phyloP scores from a whole-genome alignment of 2,888 invertebrate species.

The Ennomos erosarius region DNA sequence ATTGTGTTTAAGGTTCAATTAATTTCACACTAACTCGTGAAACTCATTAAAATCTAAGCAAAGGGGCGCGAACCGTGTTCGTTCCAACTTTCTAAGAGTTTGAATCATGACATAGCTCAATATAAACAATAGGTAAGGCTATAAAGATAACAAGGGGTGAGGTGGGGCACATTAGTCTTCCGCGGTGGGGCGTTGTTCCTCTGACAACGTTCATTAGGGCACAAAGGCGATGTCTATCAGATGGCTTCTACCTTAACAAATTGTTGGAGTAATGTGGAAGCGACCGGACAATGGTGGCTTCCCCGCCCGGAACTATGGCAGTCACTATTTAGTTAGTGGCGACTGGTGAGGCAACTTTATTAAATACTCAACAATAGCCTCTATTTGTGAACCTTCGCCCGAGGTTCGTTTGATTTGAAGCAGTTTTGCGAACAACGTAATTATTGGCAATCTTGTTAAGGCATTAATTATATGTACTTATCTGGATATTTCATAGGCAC shows the following conservation, averaged over 20 bases:
- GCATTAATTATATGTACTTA: too few species aligned
- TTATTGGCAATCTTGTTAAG: constrained; percentile 1
- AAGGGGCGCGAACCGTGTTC: constrained; percentile 28
- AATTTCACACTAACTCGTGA: constrained; percentile 29
- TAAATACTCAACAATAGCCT: constrained; percentile 40
- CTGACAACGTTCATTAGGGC: constrained; percentile 78
- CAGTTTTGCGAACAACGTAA: not conserved
- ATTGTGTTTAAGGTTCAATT: constrained; percentile 27
- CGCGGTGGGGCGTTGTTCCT: constrained; percentile 65
- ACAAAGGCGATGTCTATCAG: constrained; percentile 77
- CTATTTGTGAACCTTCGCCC: constrained; percentile 36
- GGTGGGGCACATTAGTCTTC: constrained; percentile 72
- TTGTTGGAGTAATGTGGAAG: constrained; percentile 67
- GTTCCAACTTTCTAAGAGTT: constrained; percentile 35
- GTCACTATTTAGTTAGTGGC: constrained; percentile 47
- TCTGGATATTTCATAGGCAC: too few species aligned
- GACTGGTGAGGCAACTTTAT: constrained; percentile 35
- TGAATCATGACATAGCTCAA: constrained; percentile 64
- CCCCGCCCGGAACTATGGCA: constrained; percentile 47
- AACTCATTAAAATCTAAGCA: constrained; percentile 28
- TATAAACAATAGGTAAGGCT: constrained; percentile 63
- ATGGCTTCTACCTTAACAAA: constrained; percentile 75
- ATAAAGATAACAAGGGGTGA: constrained; percentile 72
- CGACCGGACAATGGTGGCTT: constrained; percentile 58
- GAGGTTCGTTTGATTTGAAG: constrained; percentile 7